Conservation (phyloP, 2,888 invertebrate species). For the Mantis religiosa region DNA sequence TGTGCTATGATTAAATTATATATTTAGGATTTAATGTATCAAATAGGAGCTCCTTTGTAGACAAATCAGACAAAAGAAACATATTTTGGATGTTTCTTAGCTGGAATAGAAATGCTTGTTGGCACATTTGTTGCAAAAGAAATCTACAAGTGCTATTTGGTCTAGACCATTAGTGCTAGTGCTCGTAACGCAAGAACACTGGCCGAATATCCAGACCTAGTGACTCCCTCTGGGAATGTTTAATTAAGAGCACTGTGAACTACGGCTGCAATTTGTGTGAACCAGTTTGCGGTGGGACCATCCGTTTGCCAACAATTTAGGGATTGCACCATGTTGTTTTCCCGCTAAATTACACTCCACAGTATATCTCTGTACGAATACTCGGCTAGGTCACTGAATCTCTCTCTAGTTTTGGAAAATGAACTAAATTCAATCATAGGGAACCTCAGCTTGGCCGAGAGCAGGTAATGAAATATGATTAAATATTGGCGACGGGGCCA, state of each 20-base stretch:
- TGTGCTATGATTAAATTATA: too few relatives aligned
- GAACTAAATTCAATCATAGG: not conserved
- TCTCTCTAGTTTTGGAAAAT: not conserved
- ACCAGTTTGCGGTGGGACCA: not conserved
- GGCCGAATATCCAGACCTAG: not conserved
- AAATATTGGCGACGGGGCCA: too few relatives aligned
- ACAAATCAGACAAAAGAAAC: too few relatives aligned
- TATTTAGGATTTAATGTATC: too few relatives aligned
- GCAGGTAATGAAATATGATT: not conserved
- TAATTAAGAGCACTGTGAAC: not conserved
- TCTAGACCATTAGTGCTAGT: too few relatives aligned
- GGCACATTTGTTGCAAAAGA: too few relatives aligned
- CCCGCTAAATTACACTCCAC: not conserved
- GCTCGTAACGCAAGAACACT: not conserved
- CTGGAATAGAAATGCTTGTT: too few relatives aligned
- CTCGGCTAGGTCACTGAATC: not conserved
- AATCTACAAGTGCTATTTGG: too few relatives aligned
- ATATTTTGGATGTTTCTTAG: too few relatives aligned
- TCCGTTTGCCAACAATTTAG: not conserved
- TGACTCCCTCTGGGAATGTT: not conserved
- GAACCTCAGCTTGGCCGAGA: not conserved
- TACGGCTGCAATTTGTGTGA: not conserved
- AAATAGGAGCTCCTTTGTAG: too few relatives aligned
- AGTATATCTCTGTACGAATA: not conserved
- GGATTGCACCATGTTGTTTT: not conserved